Evolutionary conservation across 1,140 invertebrate species (phyloP), one percentile per base, ranked within the genome.

Genomic region (Panagrolaimus sp.): DNA sequence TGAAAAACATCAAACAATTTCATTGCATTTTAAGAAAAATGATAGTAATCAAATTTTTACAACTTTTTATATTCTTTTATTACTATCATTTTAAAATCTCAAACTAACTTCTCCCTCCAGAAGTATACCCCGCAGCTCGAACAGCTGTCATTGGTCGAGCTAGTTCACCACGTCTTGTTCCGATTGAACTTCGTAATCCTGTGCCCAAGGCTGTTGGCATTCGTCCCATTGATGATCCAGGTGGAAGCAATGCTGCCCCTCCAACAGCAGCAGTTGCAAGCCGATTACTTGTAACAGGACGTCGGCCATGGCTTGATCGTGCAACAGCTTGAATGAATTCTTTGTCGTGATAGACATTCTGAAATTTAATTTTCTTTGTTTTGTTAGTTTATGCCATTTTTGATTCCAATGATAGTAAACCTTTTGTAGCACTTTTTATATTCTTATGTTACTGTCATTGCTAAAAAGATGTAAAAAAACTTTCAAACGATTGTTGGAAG

Each of bases 111-210:
- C 73, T 68, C 13, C 85, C 84, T 69, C 87, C 88, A 23, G 91
- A 91, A 4, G 91, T 93, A 82, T 93, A 97, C 3, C 95, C 94
- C 47, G 92, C 94, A 11, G 91, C 93, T 67, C 91, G 86, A n/a
- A 96, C 91, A 23, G 93, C 93, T 11, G 95, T 97, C 87, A 96
- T 92, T 9, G 94, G 94, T 68, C 94, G 86, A 45, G 87, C 84
- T 16, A 84, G 77, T 14, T 73, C 82, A 72, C 75, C 65, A 71
- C 74, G 67, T 25, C 82, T 20, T 11, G 61, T 48, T 63, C 43
- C 20, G 75, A 67, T 31, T 44, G 51, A 20, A 62, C 57, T 74
- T 38, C 70, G 27, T 7, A 68, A 5, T 31, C 70, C 61, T 27
- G 48, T 65, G 14, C 48, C 62, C 20, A 67, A 67, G 16, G 61